Conservation (phyloP, 2,888 invertebrate species). For the Pseudococcus jackbeardsleyi region DNA sequence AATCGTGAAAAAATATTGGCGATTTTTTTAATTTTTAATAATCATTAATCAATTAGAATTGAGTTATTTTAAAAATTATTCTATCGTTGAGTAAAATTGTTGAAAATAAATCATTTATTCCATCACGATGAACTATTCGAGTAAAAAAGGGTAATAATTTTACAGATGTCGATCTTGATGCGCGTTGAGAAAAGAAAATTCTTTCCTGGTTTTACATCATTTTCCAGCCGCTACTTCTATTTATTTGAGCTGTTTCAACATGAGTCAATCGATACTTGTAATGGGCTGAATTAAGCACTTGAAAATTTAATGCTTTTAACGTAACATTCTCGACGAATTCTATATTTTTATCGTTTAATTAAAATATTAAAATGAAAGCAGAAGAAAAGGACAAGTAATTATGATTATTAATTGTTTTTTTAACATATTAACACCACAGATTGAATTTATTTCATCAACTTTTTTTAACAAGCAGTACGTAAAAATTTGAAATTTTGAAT, state of each 20-base stretch:
- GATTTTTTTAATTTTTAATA: neutral
- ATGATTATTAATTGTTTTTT: neutral
- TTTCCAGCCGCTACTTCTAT: slow-evolving; percentile 31
- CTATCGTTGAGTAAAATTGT: neutral
- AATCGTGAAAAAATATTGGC: slow-evolving; percentile 9
- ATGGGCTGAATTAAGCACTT: slow-evolving; percentile 21
- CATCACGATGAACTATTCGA: neutral
- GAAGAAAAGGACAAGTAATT: slow-evolving; percentile 26
- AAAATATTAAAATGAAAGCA: neutral
- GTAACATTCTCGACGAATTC: neutral
- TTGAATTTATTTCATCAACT: neutral
- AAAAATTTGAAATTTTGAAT: neutral
- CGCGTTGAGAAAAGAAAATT: neutral
- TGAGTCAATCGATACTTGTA: slow-evolving; percentile 44
- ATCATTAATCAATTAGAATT: neutral
- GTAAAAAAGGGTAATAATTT: neutral
- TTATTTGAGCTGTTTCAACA: slow-evolving; percentile 51
- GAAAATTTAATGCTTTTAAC: slow-evolving; percentile 38
- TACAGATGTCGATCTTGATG: neutral
- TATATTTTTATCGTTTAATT: neutral
- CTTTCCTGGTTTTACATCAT: slow-evolving; percentile 27
- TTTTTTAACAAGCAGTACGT: neutral
- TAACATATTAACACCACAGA: neutral
- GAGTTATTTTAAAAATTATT: neutral
- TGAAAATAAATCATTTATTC: neutral